phyloP scores from a whole-genome alignment of 2,797 vertebrate species.

The Gallinago solitaria region DNA sequence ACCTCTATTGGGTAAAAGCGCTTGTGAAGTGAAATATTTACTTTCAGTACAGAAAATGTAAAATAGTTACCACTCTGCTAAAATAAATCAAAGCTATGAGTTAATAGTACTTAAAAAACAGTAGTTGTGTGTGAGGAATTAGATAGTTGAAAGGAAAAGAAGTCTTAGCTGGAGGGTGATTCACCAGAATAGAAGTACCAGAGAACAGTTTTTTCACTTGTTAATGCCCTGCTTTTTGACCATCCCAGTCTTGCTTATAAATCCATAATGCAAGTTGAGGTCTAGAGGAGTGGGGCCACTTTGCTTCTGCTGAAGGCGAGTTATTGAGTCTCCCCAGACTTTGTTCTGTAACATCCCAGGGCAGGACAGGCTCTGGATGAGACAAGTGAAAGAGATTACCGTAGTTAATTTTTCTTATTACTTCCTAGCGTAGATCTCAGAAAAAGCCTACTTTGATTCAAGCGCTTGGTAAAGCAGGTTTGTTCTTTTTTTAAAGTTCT shows the following conservation, averaged over 20 bases:
- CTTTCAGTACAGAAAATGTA: not conserved
- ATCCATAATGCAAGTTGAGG: not conserved
- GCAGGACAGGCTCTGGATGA: not conserved
- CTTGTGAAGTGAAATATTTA: not conserved
- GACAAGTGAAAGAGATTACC: not conserved
- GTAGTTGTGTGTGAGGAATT: not conserved
- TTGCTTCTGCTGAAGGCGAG: not conserved
- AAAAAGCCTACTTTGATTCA: not conserved
- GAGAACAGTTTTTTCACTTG: not conserved
- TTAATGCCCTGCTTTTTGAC: not conserved
- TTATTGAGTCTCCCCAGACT: not conserved
- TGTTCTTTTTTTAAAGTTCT: not conserved
- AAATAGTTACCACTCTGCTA: not conserved
- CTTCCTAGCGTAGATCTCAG: not conserved
- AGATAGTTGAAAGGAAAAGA: not conserved
- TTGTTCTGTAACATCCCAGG: not conserved
- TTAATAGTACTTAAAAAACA: not conserved
- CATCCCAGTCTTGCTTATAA: not conserved
- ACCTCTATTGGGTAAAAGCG: not conserved
- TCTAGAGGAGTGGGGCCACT: rapidly evolving
- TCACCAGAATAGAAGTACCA: not conserved
- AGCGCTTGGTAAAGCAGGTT: not conserved
- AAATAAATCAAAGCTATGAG: not conserved
- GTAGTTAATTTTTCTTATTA: not conserved
- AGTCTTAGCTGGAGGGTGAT: not conserved